Conservation (phyloP, 1,140 invertebrate genomes). For the Drosophila cardini region DNA sequence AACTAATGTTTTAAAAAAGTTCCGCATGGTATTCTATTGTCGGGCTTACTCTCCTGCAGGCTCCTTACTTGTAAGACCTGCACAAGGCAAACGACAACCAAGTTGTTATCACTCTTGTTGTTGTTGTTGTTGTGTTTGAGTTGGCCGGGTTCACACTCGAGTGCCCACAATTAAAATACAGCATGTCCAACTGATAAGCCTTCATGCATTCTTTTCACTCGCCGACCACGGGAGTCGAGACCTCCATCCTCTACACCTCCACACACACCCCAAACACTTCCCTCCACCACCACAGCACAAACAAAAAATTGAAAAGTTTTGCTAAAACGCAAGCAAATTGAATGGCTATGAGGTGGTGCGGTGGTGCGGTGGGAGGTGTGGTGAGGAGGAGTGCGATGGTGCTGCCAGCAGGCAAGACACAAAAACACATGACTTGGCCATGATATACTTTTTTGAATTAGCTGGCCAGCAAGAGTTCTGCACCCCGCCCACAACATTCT, state of each 20-base stretch:
- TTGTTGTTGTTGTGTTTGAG: slow-evolving; percentile 36
- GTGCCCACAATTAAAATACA: slow-evolving; percentile 81
- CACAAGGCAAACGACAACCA: slow-evolving; percentile 18
- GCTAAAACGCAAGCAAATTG: slow-evolving; percentile 69
- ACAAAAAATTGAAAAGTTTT: slow-evolving; percentile 78
- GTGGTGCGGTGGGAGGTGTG: neutral
- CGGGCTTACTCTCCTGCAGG: no score
- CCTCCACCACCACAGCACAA: neutral
- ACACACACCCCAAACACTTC: neutral
- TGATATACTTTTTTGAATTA: slow-evolving; percentile 40
- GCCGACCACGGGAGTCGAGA: slow-evolving; percentile 22
- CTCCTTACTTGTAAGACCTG: slow-evolving; percentile 2
- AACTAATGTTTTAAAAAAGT: no score
- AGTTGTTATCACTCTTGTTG: slow-evolving; percentile 40
- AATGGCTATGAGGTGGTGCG: slow-evolving; percentile 39
- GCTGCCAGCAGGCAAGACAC: neutral
- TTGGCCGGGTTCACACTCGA: slow-evolving; percentile 67
- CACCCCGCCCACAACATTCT: neutral
- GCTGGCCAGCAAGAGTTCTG: slow-evolving; percentile 12
- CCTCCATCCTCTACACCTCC: neutral
- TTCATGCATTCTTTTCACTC: slow-evolving; percentile 75
- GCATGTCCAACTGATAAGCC: slow-evolving; percentile 80
- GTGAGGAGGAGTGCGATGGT: neutral
- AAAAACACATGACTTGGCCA: slow-evolving; percentile 51
- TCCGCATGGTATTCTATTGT: no score